Evolutionary conservation across 1,140 invertebrate species (phyloP).

Genomic region (Hydropsyche tenuis): DNA sequence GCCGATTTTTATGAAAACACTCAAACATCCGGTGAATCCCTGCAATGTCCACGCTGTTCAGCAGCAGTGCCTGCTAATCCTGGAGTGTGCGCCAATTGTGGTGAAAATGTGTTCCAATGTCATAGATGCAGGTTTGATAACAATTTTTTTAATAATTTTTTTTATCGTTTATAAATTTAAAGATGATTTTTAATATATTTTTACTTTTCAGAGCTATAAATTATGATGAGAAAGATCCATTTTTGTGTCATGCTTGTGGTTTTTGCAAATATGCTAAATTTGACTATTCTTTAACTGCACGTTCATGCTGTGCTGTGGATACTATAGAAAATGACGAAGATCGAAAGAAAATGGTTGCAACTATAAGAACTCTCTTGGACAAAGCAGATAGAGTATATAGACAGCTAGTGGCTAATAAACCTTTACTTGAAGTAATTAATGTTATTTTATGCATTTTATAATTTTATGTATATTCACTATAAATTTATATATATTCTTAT

Average conservation of each 20-base stretch:
- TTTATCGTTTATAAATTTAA: slow-evolving; percentile 3
- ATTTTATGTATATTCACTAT: slow-evolving; percentile 42
- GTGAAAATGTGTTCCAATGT: slow-evolving; percentile 98
- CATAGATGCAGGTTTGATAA: slow-evolving; percentile 84
- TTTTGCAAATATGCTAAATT: slow-evolving; percentile 99
- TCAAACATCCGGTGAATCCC: slow-evolving; percentile 79
- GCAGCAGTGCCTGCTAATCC: slow-evolving; percentile 96
- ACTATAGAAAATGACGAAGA: slow-evolving; percentile 97
- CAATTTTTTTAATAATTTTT: slow-evolving; percentile 11
- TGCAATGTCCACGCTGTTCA: slow-evolving; percentile 95
- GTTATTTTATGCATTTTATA: not conserved
- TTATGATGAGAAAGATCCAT: slow-evolving; percentile 99
- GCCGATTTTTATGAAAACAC: slow-evolving; percentile 96
- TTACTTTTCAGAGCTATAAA: slow-evolving; percentile 83
- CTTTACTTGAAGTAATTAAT: slow-evolving; percentile 76
- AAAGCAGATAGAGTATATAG: slow-evolving; percentile 95
- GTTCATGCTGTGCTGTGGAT: slow-evolving; percentile 94
- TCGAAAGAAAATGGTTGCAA: slow-evolving; percentile 90
- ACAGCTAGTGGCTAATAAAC: slow-evolving; percentile 87
- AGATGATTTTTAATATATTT: not conserved
- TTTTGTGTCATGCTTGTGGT: slow-evolving; percentile 97
- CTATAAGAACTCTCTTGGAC: slow-evolving; percentile 89
- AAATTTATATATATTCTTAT: slow-evolving; percentile 35
- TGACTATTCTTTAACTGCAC: slow-evolving; percentile 89
- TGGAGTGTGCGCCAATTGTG: slow-evolving; percentile 96